phyloP scores from a whole-genome alignment of 2,888 invertebrate species.

The Furcula furcula region DNA sequence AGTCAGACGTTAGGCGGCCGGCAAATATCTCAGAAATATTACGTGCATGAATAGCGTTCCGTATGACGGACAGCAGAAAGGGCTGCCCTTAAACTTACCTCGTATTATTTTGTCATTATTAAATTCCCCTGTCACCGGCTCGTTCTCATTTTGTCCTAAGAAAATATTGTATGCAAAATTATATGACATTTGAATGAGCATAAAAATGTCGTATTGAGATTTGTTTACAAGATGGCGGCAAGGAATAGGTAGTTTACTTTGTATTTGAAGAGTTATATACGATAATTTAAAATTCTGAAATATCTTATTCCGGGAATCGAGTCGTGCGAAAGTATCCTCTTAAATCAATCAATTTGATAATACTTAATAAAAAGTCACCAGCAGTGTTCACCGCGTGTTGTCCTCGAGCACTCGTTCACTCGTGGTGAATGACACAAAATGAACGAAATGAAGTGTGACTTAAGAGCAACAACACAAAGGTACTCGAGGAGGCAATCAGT shows the following conservation, averaged over 20 bases:
- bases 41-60: conserved; percentile 75
- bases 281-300: conserved; percentile 11
- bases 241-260: conserved; percentile 45
- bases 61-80: conserved; percentile 81
- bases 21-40: conserved; percentile 75
- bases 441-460: conserved; percentile 66
- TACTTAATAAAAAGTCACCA: neutral
- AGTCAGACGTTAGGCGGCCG: conserved; percentile 73
- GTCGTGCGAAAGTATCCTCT: neutral
- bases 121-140: conserved; percentile 77
- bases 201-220: conserved; percentile 64
- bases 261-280: conserved; percentile 32
- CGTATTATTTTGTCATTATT: conserved; percentile 83
- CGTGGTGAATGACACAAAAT: conserved; percentile 51
- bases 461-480: conserved; percentile 60
- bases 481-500: conserved; percentile 62
- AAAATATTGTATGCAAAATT: conserved; percentile 82
- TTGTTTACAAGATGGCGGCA: conserved; percentile 53
- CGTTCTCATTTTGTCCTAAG: conserved; percentile 74
- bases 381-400: conserved; percentile 7
- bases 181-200: conserved; percentile 81
- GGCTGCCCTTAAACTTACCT: conserved; percentile 76
- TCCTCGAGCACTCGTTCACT: conserved; percentile 47
- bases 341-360: neutral
- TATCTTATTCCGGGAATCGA: neutral